Evolutionary conservation across 2,797 vertebrate species (phyloP), one percentile per base, ranked within the genome.

Genomic region (Hyperoplus immaculatus): DNA sequence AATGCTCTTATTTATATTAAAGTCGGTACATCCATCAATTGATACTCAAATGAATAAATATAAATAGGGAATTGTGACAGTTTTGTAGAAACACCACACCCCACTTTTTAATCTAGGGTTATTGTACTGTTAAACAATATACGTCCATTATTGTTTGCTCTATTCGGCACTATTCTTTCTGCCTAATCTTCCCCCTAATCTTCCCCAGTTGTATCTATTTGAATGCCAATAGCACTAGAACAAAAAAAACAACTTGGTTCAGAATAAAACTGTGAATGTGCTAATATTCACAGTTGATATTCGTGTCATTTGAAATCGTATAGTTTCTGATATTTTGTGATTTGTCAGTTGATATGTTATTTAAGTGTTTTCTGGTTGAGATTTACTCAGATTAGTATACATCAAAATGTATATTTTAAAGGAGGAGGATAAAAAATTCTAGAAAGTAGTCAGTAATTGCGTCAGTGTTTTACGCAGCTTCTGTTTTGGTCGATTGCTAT

Each of bases 381-480:
- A 8, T 56, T 58, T 53, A 38, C 10, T 43, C 29, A 29, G 29
- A 29, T 29, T 29, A 29, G 29, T 29, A 29, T 29, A 29, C 29
- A 29, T 29, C 29, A 29, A 29, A 29, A 29, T 29, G 29, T 29
- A 16, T 38, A 1, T 18, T 18, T 46, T 2, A 70, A 50, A 61
- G 3, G 46, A 51, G 38, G 38, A 2, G 36, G 11, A 65, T 46
- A 5, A 70, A 6, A 29, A 29, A 29, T 29, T 29, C 29, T 29
- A 29, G 29, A 29, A 29, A 29, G 29, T 29, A 29, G 29, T 29
- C 29, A 29, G 29, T 29, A 29, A 29, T 29, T 67, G 38, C 29
- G 42, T 71, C 46, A 7, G 12, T 29, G n/a, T 69, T 79, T 79
- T 59, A 67, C 72, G 43, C 72, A 53, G 58, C 55, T 67, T 67